These are phyloP conservation scores for Astreopora myriophthalma DNA, from an alignment of 64 coral and sea anemone species.

Conservation along the genomic window DNA sequence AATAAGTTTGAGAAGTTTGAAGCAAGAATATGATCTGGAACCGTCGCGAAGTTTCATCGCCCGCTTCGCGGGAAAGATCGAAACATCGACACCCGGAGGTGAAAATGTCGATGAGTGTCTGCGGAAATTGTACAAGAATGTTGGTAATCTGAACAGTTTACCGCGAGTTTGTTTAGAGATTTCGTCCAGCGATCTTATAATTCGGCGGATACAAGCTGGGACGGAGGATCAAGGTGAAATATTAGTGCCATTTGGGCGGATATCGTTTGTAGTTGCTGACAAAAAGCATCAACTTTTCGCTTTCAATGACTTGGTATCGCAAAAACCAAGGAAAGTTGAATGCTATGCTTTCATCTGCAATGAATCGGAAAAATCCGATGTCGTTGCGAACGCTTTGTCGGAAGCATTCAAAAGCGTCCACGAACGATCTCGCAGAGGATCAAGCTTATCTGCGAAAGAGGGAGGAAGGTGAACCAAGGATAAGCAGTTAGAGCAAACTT, in stretches of 20 bases:
- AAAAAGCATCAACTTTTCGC: conserved; percentile 96
- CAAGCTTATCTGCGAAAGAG: background rate
- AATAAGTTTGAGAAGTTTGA: conserved; percentile 48
- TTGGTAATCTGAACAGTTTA: conserved; percentile 39
- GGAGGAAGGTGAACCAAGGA: background rate
- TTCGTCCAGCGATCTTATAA: conserved; percentile 58
- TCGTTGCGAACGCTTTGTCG: conserved; percentile 74
- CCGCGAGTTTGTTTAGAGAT: conserved; percentile 75
- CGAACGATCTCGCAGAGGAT: conserved; percentile 18
- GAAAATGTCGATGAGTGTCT: conserved; percentile 80
- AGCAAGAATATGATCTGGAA: conserved; percentile 75
- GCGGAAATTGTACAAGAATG: conserved; percentile 67
- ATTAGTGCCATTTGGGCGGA: conserved; percentile 76
- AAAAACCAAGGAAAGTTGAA: conserved; percentile 67
- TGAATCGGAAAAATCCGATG: conserved; percentile 82
- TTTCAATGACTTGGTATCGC: conserved; percentile 91
- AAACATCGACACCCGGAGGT: conserved; percentile 71
- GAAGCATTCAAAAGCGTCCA: conserved; percentile 60
- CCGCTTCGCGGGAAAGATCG: conserved; percentile 73
- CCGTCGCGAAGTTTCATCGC: conserved; percentile 80
- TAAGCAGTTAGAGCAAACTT: too few species aligned
- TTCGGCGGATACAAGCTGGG: conserved; percentile 38
- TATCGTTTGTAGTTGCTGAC: conserved; percentile 89
- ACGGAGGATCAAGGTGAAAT: conserved; percentile 53
- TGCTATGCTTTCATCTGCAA: conserved; percentile 90